Evolutionary conservation across 2,888 invertebrate species (phyloP).

Genomic region (Leucoma salicis): DNA sequence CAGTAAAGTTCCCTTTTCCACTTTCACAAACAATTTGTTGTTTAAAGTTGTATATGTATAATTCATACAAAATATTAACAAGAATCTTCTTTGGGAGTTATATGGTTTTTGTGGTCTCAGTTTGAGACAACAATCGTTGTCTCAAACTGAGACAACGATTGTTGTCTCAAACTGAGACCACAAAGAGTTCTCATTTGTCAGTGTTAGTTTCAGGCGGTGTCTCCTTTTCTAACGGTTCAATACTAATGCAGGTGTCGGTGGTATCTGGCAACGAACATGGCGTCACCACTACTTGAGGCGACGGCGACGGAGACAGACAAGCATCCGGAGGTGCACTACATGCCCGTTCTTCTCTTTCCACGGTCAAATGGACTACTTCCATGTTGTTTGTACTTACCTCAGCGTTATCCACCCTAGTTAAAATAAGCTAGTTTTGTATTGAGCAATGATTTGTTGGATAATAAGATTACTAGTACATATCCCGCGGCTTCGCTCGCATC

Average conservation of each 20-base stretch:
- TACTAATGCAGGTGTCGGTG: conserved; percentile 54
- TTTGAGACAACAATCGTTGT: conserved; percentile 12
- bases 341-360: conserved; percentile 52
- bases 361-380: conserved; percentile 53
- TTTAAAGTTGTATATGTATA: too few relatives aligned
- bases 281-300: conserved; percentile 31
- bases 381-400: conserved; percentile 51
- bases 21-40: too few relatives aligned
- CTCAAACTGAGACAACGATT: not conserved
- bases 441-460: too few relatives aligned
- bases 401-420: conserved; percentile 34
- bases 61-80: conserved; percentile 57
- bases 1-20: too few relatives aligned
- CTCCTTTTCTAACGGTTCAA: conserved; percentile 39
- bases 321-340: conserved; percentile 56
- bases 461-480: too few relatives aligned
- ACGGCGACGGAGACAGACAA: conserved; percentile 22
- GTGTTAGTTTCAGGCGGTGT: conserved; percentile 20
- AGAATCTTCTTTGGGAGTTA: conserved; percentile 23
- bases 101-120: conserved; percentile 21
- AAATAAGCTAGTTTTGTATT: not conserved
- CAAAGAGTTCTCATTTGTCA: conserved; percentile 41
- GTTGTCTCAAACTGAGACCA: conserved; percentile 25
- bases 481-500: too few relatives aligned
- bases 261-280: conserved; percentile 20